Percentiles rank a stretch among this genome's conserved stretches.
Evolutionary conservation across 1,140 invertebrate species (phyloP).

Genomic region (Pogonognathellus flavescens): DNA sequence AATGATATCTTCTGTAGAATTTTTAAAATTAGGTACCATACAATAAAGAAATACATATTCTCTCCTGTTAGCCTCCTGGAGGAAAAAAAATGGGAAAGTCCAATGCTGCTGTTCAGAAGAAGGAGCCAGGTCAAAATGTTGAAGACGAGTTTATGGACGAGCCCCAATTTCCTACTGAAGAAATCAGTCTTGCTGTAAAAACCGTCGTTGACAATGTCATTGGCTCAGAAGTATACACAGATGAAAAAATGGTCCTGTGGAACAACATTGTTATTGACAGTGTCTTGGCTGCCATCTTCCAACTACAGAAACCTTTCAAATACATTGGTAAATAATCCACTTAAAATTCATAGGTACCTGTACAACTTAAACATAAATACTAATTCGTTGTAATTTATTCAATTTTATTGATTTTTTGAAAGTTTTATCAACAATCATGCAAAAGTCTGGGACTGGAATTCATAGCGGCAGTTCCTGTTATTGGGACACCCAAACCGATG

Average conservation of each 20-base stretch:
- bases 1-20: no score
- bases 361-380: no score
- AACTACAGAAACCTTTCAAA: constrained; percentile 29
- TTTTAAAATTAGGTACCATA: no score
- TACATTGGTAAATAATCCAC: constrained; percentile 2
- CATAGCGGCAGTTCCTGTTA: constrained; percentile 12
- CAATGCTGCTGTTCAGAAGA: background rate
- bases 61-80: background rate
- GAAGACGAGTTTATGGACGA: constrained; percentile 27
- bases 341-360: background rate
- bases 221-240: constrained; percentile 3
- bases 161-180: constrained; percentile 19
- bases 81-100: background rate
- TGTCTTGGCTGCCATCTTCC: background rate
- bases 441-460: constrained; percentile 18
- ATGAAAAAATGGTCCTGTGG: background rate
- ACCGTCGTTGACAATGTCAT: background rate
- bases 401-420: background rate
- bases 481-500: constrained; percentile 40
- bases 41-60: background rate
- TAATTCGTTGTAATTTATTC: no score
- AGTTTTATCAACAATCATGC: constrained; percentile 23
- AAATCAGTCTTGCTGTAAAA: constrained; percentile 16
- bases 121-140: background rate
- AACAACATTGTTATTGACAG: constrained; percentile 5